Conservation (phyloP, 2,797 vertebrate genomes). For the Huso huso region DNA sequence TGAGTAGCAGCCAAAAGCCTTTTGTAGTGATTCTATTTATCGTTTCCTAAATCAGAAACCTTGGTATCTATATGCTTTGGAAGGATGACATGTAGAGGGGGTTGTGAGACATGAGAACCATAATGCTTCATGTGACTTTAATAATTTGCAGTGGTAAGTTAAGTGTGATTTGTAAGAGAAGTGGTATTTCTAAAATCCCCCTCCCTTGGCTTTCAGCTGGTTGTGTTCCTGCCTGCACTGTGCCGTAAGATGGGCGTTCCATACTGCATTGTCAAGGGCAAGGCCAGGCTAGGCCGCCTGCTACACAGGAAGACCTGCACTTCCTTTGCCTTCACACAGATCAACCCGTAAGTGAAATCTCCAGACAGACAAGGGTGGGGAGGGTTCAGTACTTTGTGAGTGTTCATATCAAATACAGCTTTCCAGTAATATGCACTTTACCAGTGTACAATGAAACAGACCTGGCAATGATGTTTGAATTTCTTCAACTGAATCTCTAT, state of each 20-base stretch:
- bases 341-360: constrained; percentile 79
- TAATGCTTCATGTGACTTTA: background rate
- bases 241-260: constrained; percentile 98
- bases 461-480: constrained; percentile 49
- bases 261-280: constrained; percentile 94
- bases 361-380: no score
- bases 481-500: constrained; percentile 54
- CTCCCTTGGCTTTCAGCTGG: constrained; percentile 61
- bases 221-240: constrained; percentile 89
- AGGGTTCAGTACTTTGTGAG: background rate
- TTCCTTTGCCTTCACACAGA: constrained; percentile 85
- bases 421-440: background rate
- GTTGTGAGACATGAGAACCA: no score
- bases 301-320: constrained; percentile 96
- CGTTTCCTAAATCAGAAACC: background rate
- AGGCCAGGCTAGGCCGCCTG: constrained; percentile 84
- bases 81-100: background rate
- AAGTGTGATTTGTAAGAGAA: background rate
- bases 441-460: background rate
- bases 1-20: constrained; percentile 45
- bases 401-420: background rate
- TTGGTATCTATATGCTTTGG: background rate
- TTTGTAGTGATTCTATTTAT: background rate
- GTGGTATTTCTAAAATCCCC: rapidly evolving
- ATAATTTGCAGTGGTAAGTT: background rate